phyloP scores from a whole-genome alignment of 64 coral and sea anemone species.

The Porites lutea region DNA sequence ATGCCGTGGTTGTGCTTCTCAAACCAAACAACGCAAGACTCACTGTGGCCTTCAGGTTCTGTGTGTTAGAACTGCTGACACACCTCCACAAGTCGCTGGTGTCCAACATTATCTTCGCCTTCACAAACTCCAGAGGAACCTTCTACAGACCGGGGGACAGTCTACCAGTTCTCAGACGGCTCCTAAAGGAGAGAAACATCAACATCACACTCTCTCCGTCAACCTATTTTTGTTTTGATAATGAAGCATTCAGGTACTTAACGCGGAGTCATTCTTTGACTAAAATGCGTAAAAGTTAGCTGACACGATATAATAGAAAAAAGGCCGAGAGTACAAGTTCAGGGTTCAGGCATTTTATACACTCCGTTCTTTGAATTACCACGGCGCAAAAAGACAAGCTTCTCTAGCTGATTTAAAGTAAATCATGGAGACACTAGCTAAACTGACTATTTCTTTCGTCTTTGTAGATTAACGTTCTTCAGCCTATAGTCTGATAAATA shows the following conservation, averaged over 20 bases:
- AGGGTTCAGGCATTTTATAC: too few species aligned
- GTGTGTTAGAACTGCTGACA: slow-evolving; percentile 23
- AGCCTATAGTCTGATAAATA: too few species aligned
- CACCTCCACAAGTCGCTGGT: slow-evolving; percentile 47
- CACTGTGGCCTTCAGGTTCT: slow-evolving; percentile 40
- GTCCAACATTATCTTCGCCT: slow-evolving; percentile 42
- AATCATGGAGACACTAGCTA: too few species aligned
- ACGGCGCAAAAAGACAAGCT: too few species aligned
- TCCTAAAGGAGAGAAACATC: background rate
- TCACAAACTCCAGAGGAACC: slow-evolving; percentile 50
- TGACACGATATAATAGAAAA: too few species aligned
- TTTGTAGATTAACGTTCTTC: too few species aligned
- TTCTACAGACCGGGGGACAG: slow-evolving; percentile 32
- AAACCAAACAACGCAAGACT: slow-evolving; percentile 40
- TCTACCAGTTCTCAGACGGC: slow-evolving; percentile 21
- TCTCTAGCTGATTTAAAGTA: too few species aligned
- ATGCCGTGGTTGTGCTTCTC: slow-evolving; percentile 42
- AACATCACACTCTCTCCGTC: slow-evolving; percentile 21
- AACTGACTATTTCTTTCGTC: too few species aligned
- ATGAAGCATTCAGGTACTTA: slow-evolving; percentile 58
- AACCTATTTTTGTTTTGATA: slow-evolving; percentile 57
- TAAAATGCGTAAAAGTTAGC: too few species aligned
- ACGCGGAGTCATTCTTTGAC: background rate
- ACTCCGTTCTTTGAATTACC: too few species aligned
- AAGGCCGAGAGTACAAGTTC: too few species aligned